These are phyloP conservation scores for Cetoscarus ocellatus DNA, from an alignment of 2,797 vertebrate genomes.

Conservation along the genomic window DNA sequence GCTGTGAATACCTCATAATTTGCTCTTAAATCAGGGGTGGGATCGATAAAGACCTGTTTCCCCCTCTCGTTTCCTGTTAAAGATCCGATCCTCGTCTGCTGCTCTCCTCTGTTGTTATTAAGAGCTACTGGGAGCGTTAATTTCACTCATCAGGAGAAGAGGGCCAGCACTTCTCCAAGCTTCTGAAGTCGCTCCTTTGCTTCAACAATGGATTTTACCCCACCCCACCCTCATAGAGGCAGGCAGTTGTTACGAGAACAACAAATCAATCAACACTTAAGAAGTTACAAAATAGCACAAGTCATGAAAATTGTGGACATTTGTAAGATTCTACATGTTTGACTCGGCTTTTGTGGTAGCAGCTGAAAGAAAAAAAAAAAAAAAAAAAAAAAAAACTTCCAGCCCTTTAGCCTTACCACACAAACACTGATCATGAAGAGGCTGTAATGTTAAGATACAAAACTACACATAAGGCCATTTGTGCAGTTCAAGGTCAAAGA, in stretches of 20 bases:
- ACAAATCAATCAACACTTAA: conserved; percentile 65
- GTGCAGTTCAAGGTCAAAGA: no score
- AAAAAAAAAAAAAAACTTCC: no score
- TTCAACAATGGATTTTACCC: conserved; percentile 73
- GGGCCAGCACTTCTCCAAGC: conserved; percentile 61
- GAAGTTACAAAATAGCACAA: background rate
- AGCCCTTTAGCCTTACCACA: no score
- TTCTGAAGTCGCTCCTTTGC: conserved; percentile 70
- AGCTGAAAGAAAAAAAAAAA: no score
- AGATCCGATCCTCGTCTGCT: conserved; percentile 32
- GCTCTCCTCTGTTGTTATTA: conserved; percentile 57
- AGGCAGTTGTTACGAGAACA: conserved; percentile 59
- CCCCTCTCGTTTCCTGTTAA: conserved; percentile 20
- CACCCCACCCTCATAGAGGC: conserved; percentile 24
- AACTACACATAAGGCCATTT: no score
- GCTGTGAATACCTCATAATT: conserved; percentile 56
- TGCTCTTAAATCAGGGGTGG: conserved; percentile 49
- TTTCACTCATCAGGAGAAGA: conserved; percentile 72
- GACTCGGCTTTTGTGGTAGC: no score
- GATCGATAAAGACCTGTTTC: conserved; percentile 54
- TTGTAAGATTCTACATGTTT: no score
- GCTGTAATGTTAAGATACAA: no score
- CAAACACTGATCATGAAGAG: no score
- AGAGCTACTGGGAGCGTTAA: conserved; percentile 72
- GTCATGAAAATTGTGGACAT: no score